Base-by-base conservation (phyloP, 2,888 invertebrate species). In the Hemicrepidius hirtus region DNA sequence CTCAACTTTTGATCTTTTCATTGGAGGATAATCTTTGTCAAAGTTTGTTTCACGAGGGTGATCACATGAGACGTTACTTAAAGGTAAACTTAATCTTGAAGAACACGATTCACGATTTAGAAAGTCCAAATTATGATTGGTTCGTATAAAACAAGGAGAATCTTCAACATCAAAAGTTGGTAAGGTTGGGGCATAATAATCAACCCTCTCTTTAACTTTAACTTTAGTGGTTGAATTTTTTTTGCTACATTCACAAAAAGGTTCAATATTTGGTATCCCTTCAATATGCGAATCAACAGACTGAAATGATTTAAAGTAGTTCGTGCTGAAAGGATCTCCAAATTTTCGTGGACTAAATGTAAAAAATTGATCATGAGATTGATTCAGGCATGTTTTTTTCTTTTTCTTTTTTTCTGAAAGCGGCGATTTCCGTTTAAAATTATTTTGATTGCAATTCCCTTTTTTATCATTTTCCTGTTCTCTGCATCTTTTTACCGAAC, bases 101-200 rank as follows among this genome's bases (percentile, higher is more conserved):
- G 79, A 78, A 50, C 63, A 80, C 37, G 49, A 85, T 62, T 68
- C 87, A 87, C 80, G 86, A 87, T 84, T 88, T 87, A 81, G 84
- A 76, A 80, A 87, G 87, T 78, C 55, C 20, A 75, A 20, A 66
- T 68, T 69, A 85, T 88, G 46, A 86, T 86, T 28, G 84, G 85
- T 84, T 84, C 83, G 76, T 65, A 84, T 74, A 0, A 82, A 79
- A 76, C 85, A 84, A 2, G 87, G 86, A 2, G 87, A 86, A 73
- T 91, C 91, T 83, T 90, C 90, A 74, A 90, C 90, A 83, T 90
- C 89, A 53, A 89, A 90, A 71, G 89, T 84, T 10, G 88, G 89
- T 80, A 89, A 86, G 60, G 86, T 88, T 1, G 86, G 82, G 0
- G 87, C 85, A 82, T 46, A 74, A 44, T 55, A 62, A 18, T 65